These are phyloP conservation scores for Morpho deidamia DNA, from an alignment of 2,888 invertebrate species.

Conservation along the genomic window DNA sequence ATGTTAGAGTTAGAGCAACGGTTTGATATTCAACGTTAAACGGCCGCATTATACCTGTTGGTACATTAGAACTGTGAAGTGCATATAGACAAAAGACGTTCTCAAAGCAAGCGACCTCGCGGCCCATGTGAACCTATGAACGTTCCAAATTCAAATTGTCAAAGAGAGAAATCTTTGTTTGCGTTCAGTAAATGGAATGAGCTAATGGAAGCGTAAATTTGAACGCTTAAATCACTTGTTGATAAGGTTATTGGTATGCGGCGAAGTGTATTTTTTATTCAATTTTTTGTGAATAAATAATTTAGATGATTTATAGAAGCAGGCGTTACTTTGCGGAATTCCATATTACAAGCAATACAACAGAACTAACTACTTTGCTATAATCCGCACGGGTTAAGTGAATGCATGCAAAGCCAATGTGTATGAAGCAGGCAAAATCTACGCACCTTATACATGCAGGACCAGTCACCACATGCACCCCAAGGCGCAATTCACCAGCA, in stretches of 20 bases:
- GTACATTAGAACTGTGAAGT: conserved; percentile 41
- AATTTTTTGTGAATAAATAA: conserved; percentile 10
- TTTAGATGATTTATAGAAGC: too few species aligned
- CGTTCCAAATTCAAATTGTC: conserved; percentile 53
- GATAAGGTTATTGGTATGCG: conserved; percentile 29
- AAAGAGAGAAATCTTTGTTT: conserved; percentile 51
- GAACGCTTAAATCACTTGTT: conserved; percentile 33
- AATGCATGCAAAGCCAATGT: too few species aligned
- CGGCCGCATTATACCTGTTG: conserved; percentile 45
- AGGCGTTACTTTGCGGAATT: too few species aligned
- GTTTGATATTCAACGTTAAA: conserved; percentile 17
- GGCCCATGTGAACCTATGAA: conserved; percentile 47
- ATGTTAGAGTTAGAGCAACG: neutral
- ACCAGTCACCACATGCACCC: too few species aligned
- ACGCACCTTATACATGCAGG: too few species aligned
- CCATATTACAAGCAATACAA: too few species aligned
- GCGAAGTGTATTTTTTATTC: conserved; percentile 14
- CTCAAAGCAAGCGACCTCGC: conserved; percentile 58
- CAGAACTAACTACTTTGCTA: too few species aligned
- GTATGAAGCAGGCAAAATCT: too few species aligned
- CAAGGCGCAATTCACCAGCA: too few species aligned
- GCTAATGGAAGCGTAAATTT: conserved; percentile 25
- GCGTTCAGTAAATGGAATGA: neutral
- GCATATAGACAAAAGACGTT: conserved; percentile 61
- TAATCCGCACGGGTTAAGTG: too few species aligned